Percentiles rank a stretch among this genome's conserved stretches.
phyloP scores from a whole-genome alignment of 2,797 vertebrate species.

The Lacerta viridis region DNA sequence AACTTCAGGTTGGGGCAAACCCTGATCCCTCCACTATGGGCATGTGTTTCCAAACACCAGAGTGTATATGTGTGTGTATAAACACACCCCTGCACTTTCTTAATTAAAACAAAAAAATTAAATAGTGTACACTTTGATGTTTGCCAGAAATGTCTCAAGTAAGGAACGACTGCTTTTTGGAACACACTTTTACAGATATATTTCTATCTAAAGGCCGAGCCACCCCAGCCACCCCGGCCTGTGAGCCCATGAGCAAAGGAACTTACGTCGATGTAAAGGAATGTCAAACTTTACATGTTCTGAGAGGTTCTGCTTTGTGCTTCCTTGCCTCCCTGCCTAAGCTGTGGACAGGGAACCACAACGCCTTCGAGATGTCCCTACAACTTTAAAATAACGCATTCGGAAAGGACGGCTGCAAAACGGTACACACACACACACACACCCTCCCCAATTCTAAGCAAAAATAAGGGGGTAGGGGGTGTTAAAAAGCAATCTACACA shows the following conservation, averaged over 20 bases:
- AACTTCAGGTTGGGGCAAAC: background rate
- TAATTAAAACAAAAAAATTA: background rate
- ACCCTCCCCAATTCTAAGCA: slow-evolving; percentile 50
- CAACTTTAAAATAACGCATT: slow-evolving; percentile 79
- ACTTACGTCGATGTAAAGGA: slow-evolving; percentile 56
- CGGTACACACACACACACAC: slow-evolving; percentile 1
- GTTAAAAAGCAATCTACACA: slow-evolving; percentile 87
- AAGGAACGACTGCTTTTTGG: slow-evolving; percentile 83
- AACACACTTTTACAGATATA: slow-evolving; percentile 48
- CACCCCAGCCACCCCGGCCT: slow-evolving; percentile 17
- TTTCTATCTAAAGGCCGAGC: slow-evolving; percentile 38
- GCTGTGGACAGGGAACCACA: slow-evolving; percentile 79
- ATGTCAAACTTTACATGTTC: slow-evolving; percentile 55
- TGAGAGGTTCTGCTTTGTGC: slow-evolving; percentile 53
- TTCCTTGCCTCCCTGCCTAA: slow-evolving; percentile 72
- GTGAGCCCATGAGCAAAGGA: background rate
- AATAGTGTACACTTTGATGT: slow-evolving; percentile 79
- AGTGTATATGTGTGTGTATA: background rate
- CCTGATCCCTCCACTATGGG: too few species aligned
- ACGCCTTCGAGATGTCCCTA: slow-evolving; percentile 65
- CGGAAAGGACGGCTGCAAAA: slow-evolving; percentile 76
- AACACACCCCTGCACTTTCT: slow-evolving; percentile 37
- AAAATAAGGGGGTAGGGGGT: slow-evolving; percentile 72
- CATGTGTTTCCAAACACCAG: background rate
- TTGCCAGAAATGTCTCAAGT: slow-evolving; percentile 83